phyloP scores from a whole-genome alignment of 2,113 vertebrate genomes.

The Proterorhinus semilunaris region DNA sequence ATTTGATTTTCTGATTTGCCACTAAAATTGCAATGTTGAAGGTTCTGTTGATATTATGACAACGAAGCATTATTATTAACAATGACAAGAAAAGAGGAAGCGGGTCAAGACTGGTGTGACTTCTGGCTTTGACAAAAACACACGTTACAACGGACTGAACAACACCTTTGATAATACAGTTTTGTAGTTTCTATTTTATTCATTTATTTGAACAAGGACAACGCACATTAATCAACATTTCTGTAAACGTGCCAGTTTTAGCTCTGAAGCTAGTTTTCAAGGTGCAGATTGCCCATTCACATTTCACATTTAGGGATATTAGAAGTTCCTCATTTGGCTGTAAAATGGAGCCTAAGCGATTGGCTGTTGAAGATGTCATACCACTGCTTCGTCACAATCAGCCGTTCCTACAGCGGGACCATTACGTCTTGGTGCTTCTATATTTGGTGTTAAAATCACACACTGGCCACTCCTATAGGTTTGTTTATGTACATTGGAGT shows the following conservation, averaged over 20 bases:
- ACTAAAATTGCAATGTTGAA: too few species aligned
- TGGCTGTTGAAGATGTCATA: constrained; percentile 57
- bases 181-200: not conserved
- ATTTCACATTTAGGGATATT: too few species aligned
- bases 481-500: constrained; percentile 34
- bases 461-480: constrained; percentile 28
- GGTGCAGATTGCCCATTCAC: too few species aligned
- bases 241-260: too few species aligned
- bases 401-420: constrained; percentile 45
- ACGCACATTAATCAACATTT: too few species aligned
- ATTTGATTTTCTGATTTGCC: too few species aligned
- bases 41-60: constrained; percentile 13
- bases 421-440: constrained; percentile 54
- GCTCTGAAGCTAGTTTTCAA: too few species aligned
- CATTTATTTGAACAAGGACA: too few species aligned
- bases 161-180: not conserved
- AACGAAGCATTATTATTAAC: constrained; percentile 17
- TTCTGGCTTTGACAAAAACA: not conserved
- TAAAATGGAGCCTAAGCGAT: constrained; percentile 38
- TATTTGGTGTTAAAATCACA: constrained; percentile 64
- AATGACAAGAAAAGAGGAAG: constrained; percentile 52
- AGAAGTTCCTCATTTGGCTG: constrained; percentile 16
- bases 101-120: constrained; percentile 15
- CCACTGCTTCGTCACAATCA: constrained; percentile 46
- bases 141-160: not conserved